phyloP scores from a whole-genome alignment of 1,140 invertebrate genomes.

The Calosoma granatense region DNA sequence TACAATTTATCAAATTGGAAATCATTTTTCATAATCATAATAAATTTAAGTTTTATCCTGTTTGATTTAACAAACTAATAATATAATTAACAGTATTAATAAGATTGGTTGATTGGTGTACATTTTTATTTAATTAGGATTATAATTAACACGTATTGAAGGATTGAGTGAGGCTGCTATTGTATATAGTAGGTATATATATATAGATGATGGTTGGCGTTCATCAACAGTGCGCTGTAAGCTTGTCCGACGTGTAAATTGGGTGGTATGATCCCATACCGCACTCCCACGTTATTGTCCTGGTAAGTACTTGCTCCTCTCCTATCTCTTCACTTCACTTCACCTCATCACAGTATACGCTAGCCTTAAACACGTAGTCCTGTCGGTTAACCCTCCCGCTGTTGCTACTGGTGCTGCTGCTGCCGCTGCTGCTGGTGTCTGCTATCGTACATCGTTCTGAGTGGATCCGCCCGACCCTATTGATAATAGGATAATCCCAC shows the following conservation, averaged over 20 bases:
- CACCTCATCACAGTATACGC: not conserved
- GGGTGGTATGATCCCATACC: not conserved
- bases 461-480: not conserved
- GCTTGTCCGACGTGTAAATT: not conserved
- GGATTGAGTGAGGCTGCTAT: not conserved
- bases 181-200: too few relatives aligned
- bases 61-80: too few relatives aligned
- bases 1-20: too few relatives aligned
- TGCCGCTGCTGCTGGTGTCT: not conserved
- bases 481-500: conserved; percentile 4
- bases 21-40: too few relatives aligned
- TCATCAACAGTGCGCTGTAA: not conserved
- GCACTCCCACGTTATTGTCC: not conserved
- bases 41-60: too few relatives aligned
- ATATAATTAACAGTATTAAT: too few relatives aligned
- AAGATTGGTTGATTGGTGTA: not conserved
- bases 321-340: not conserved
- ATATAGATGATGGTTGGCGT: not conserved
- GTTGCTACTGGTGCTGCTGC: not conserved
- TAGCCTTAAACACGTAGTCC: not conserved
- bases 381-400: too few relatives aligned
- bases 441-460: not conserved
- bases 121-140: not conserved
- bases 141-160: not conserved
- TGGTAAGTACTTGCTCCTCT: not conserved